phyloP scores from a whole-genome alignment of 2,888 invertebrate genomes.

The Hydrotaea diabolus region DNA sequence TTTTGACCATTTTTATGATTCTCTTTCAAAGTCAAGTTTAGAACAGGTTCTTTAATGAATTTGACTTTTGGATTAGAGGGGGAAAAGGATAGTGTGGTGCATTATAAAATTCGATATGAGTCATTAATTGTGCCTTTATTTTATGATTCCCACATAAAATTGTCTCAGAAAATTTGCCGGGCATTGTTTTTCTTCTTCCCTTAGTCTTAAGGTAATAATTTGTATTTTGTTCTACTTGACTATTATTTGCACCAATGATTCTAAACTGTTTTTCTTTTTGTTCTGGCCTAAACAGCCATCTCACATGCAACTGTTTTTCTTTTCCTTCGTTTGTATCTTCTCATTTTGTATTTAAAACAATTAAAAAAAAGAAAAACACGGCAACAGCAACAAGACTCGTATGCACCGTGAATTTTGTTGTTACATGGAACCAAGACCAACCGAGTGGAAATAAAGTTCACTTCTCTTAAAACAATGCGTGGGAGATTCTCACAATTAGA shows the following conservation, averaged over 20 bases:
- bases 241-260: conserved; percentile 67
- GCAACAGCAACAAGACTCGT: background rate
- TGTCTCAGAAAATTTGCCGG: background rate
- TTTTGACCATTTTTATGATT: background rate
- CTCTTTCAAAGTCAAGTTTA: background rate
- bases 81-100: background rate
- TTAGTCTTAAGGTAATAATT: conserved; percentile 24
- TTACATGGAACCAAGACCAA: background rate
- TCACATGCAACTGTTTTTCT: conserved; percentile 17
- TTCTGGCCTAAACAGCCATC: background rate
- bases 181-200: background rate
- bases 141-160: conserved; percentile 20
- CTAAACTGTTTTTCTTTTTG: conserved; percentile 23
- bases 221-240: conserved; percentile 48
- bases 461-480: conserved; percentile 46
- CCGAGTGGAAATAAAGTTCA: conserved; percentile 34
- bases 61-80: background rate
- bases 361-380: conserved; percentile 29
- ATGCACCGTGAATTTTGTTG: conserved; percentile 5
- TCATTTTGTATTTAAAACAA: conserved; percentile 1
- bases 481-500: conserved; percentile 65
- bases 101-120: background rate
- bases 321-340: background rate
- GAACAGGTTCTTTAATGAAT: background rate
- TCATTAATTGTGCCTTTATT: conserved; percentile 6